A percentile compares a stretch with the other conserved stretches of the same genome.
phyloP scores from a whole-genome alignment of 2,888 invertebrate species.

The Sycophila texana region DNA sequence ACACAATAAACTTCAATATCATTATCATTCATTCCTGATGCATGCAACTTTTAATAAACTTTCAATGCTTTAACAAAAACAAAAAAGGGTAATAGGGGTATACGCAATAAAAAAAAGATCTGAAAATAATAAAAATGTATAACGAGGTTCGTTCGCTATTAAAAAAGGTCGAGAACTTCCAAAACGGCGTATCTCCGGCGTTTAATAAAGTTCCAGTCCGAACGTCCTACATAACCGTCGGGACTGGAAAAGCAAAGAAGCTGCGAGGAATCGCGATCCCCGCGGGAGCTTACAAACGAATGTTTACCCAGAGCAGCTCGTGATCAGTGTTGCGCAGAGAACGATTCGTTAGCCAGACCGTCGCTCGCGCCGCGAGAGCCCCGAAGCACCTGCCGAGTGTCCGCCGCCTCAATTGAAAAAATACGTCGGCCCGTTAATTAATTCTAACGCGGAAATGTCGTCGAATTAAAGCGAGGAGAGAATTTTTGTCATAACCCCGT shows the following conservation, averaged over 20 bases:
- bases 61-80: too few relatives aligned
- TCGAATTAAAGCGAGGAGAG: background rate
- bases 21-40: too few relatives aligned
- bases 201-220: too few relatives aligned
- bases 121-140: background rate
- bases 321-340: slow-evolving; percentile 55
- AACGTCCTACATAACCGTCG: background rate
- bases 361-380: too few relatives aligned
- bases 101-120: background rate
- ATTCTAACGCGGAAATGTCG: slow-evolving; percentile 3
- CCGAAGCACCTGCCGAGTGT: too few relatives aligned
- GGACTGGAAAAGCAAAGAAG: slow-evolving; percentile 8
- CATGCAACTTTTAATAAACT: background rate
- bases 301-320: slow-evolving; percentile 57
- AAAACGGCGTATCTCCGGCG: too few relatives aligned
- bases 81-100: too few relatives aligned
- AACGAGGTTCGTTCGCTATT: background rate
- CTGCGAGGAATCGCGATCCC: slow-evolving; percentile 7
- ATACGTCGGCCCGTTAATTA: background rate
- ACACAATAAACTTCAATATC: too few relatives aligned
- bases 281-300: slow-evolving; percentile 54
- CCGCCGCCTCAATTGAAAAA: too few relatives aligned
- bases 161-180: slow-evolving; percentile 16
- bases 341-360: slow-evolving; percentile 56
- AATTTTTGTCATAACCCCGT: slow-evolving; percentile 22